Evolutionary conservation across 2,797 vertebrate genomes (phyloP).

Genomic region (Chelon auratus): DNA sequence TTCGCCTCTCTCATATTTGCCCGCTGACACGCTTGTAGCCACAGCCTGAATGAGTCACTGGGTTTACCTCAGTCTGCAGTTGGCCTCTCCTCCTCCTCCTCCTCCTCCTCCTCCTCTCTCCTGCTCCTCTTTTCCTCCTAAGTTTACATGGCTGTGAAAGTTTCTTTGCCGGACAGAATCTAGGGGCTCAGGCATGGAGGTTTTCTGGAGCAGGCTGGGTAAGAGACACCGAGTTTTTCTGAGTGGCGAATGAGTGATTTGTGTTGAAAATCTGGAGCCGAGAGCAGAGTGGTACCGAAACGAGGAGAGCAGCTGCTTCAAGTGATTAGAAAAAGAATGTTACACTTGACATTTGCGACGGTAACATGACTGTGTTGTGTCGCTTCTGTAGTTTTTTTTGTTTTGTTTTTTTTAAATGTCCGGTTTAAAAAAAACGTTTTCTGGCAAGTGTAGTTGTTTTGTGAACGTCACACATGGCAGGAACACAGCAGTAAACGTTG

Average conservation of each 20-base stretch:
- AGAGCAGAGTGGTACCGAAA: constrained; percentile 35
- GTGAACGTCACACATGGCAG: neutral
- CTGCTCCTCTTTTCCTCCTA: constrained; percentile 3
- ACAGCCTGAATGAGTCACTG: constrained; percentile 67
- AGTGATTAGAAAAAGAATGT: constrained; percentile 55
- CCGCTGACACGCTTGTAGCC: constrained; percentile 34
- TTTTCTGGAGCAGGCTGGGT: constrained; percentile 71
- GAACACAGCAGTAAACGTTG: neutral
- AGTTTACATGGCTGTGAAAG: constrained; percentile 37
- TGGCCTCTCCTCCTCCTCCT: constrained; percentile 35
- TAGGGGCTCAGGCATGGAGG: constrained; percentile 59
- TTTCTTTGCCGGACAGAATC: constrained; percentile 23
- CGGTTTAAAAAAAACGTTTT: neutral
- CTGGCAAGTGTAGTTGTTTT: neutral
- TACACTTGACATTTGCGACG: constrained; percentile 37
- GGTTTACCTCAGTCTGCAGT: constrained; percentile 51
- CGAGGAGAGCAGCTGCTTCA: constrained; percentile 17
- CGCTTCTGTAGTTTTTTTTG: neutral
- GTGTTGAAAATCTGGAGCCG: constrained; percentile 5
- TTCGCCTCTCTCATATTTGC: constrained; percentile 15
- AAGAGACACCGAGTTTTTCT: constrained; percentile 25
- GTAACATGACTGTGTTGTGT: neutral
- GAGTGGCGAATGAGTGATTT: neutral
- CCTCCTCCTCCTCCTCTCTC: constrained; percentile 1
- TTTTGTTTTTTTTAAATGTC: neutral